These are phyloP conservation scores for Patella caerulea DNA, from an alignment of 2,888 invertebrate genomes.

Conservation along the genomic window DNA sequence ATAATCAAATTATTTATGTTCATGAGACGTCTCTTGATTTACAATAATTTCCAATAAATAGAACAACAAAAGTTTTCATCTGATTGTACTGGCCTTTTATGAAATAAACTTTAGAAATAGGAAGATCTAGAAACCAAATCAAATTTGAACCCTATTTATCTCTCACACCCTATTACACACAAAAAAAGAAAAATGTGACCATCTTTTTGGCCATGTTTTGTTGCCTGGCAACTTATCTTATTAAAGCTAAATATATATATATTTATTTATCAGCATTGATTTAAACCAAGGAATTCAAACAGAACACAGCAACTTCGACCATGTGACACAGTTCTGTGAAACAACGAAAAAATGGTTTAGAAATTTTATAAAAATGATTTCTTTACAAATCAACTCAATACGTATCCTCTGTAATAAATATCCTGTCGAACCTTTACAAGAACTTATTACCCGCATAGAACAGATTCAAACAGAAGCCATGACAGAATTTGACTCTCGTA, in stretches of 20 bases:
- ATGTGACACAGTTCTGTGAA: slow-evolving; percentile 4
- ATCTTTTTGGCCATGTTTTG: no score
- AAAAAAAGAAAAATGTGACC: no score
- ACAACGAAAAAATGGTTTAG: neutral
- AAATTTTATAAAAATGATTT: neutral
- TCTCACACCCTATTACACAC: no score
- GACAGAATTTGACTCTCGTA: neutral
- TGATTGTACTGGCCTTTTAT: no score
- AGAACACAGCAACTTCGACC: neutral
- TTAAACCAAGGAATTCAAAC: neutral
- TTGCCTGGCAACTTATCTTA: no score
- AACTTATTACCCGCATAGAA: neutral
- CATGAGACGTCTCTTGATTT: no score
- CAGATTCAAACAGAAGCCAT: neutral
- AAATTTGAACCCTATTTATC: no score
- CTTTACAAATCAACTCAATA: neutral
- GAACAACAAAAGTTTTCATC: no score
- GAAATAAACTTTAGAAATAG: no score
- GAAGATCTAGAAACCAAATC: no score
- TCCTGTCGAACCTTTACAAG: neutral
- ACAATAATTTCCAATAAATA: no score
- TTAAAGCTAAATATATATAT: neutral
- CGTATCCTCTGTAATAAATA: neutral
- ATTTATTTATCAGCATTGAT: neutral
- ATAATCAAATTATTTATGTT: no score